phyloP scores from a whole-genome alignment of 2,888 invertebrate species.

The Brachyptera putata region DNA sequence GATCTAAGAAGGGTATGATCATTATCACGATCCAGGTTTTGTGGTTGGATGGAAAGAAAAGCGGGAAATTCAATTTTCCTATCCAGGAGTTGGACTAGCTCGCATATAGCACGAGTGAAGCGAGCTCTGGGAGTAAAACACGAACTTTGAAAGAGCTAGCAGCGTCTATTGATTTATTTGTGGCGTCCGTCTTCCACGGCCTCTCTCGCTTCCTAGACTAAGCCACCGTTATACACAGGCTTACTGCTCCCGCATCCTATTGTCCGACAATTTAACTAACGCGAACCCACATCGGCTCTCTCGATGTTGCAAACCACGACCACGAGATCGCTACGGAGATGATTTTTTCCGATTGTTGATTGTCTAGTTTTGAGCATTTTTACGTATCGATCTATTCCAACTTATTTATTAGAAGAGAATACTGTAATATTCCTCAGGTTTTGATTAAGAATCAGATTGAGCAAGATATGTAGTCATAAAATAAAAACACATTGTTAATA shows the following conservation, averaged over 20 bases:
- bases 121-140: not conserved
- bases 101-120: not conserved
- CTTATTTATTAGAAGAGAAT: constrained; percentile 4
- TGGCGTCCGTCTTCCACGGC: constrained; percentile 2
- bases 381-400: not conserved
- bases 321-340: too few species aligned
- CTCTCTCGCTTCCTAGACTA: constrained; percentile 5
- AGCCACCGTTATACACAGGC: not conserved
- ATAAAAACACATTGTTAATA: constrained; percentile 27
- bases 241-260: not conserved
- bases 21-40: not conserved
- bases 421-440: constrained; percentile 22
- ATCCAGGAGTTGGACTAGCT: constrained; percentile 11
- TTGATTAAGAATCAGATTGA: constrained; percentile 35
- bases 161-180: not conserved
- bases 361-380: not conserved
- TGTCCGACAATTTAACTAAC: not conserved
- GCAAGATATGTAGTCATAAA: constrained; percentile 35
- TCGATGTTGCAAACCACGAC: too few species aligned
- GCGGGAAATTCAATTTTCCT: constrained; percentile 18
- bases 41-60: not conserved
- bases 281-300: too few species aligned
- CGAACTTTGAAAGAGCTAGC: too few species aligned
- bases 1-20: constrained; percentile 3
- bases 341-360: too few species aligned